These are phyloP conservation scores for Belonocnema kinseyi DNA, from an alignment of 1,140 invertebrate species.

Conservation along the genomic window DNA sequence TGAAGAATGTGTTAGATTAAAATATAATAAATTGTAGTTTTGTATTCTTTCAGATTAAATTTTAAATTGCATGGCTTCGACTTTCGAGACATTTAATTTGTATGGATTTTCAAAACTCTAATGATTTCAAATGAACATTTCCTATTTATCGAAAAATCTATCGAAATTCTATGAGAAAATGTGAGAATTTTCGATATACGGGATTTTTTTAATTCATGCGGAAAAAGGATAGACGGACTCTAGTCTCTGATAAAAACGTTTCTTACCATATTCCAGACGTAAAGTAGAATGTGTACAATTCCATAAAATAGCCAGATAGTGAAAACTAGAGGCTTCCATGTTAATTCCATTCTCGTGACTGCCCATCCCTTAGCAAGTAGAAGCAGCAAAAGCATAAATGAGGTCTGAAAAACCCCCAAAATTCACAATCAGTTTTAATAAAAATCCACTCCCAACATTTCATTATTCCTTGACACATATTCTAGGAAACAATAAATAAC, in stretches of 20 bases:
- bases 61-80: too few species aligned
- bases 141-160: too few species aligned
- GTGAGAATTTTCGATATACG: too few species aligned
- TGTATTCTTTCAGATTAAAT: too few species aligned
- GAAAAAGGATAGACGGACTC: too few species aligned
- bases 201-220: too few species aligned
- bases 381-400: constrained; percentile 95
- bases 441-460: neutral
- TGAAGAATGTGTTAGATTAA: too few species aligned
- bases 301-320: constrained; percentile 94
- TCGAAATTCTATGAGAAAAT: too few species aligned
- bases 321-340: constrained; percentile 90
- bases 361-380: constrained; percentile 98
- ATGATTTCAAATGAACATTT: too few species aligned
- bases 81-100: too few species aligned
- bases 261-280: constrained; percentile 96
- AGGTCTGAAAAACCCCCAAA: constrained; percentile 81
- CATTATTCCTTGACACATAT: neutral
- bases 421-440: neutral
- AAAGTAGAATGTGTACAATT: constrained; percentile 92
- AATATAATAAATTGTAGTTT: too few species aligned
- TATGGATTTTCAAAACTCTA: too few species aligned
- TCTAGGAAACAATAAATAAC: constrained; percentile 80
- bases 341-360: constrained; percentile 91
- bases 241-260: neutral